Conservation (phyloP, 2,113 vertebrate species). For the Sigmodon hispidus region DNA sequence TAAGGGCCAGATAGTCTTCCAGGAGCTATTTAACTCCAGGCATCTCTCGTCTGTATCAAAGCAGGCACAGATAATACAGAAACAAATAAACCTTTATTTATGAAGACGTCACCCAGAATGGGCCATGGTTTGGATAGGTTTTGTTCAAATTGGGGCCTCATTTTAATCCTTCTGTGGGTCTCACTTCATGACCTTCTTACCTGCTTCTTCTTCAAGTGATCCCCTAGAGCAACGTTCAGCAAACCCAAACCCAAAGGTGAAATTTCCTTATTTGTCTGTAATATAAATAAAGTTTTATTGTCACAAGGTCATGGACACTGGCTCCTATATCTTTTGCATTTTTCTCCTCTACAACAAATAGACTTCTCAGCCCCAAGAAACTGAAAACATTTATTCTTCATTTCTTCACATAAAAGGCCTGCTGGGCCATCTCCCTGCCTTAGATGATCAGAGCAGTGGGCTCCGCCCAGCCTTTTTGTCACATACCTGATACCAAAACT, state of each 20-base stretch:
- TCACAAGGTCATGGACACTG: neutral
- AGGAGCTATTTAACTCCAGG: neutral
- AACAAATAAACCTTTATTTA: conserved; percentile 44
- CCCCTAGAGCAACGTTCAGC: neutral
- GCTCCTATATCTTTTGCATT: neutral
- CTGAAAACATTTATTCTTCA: neutral
- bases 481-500: neutral
- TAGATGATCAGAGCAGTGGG: neutral
- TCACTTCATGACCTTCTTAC: neutral
- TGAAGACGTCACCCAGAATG: neutral
- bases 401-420: neutral
- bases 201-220: neutral
- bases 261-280: neutral
- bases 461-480: neutral
- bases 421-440: neutral
- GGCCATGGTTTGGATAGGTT: neutral
- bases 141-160: neutral
- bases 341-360: neutral
- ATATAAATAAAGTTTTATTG: conserved; percentile 71
- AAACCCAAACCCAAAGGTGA: neutral
- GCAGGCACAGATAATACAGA: neutral
- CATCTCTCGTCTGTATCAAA: neutral
- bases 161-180: neutral
- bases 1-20: neutral
- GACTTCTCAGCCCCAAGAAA: neutral